phyloP scores from a whole-genome alignment of 53 echinoderm and acorn worm genomes.

The Zoroaster sp. region DNA sequence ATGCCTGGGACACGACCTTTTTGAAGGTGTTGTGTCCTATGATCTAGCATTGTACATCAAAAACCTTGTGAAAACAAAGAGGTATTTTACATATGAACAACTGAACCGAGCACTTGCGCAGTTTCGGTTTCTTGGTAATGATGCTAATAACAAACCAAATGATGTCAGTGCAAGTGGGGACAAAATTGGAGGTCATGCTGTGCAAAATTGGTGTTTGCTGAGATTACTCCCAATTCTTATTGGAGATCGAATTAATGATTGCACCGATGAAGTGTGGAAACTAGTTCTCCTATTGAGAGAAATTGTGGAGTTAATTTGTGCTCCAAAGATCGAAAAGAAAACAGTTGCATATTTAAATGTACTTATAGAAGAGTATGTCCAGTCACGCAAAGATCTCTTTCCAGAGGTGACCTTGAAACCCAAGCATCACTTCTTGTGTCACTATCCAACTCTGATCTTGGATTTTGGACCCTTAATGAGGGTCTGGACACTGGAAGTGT shows the following conservation, averaged over 20 bases:
- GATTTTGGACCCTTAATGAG: too few species aligned
- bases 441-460: background rate
- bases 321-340: background rate
- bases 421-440: too few species aligned
- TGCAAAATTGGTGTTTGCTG: slow-evolving; percentile 63
- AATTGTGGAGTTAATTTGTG: background rate
- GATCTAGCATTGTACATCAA: slow-evolving; percentile 45
- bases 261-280: background rate
- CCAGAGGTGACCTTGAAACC: too few species aligned
- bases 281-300: background rate
- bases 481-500: slow-evolving; percentile 52
- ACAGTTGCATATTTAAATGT: background rate
- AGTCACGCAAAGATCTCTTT: too few species aligned
- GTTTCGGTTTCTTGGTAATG: slow-evolving; percentile 41
- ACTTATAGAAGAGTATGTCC: too few species aligned
- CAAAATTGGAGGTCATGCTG: slow-evolving; percentile 67
- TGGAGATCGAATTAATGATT: slow-evolving; percentile 30
- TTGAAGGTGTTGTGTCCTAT: slow-evolving; percentile 41
- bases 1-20: background rate
- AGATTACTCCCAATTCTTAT: slow-evolving; percentile 43
- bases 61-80: background rate
- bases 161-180: slow-evolving; percentile 43
- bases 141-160: slow-evolving; percentile 48
- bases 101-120: slow-evolving; percentile 22
- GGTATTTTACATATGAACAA: slow-evolving; percentile 51